phyloP scores from a whole-genome alignment of 2,113 vertebrate genomes.

The Melanostigma gelatinosum region DNA sequence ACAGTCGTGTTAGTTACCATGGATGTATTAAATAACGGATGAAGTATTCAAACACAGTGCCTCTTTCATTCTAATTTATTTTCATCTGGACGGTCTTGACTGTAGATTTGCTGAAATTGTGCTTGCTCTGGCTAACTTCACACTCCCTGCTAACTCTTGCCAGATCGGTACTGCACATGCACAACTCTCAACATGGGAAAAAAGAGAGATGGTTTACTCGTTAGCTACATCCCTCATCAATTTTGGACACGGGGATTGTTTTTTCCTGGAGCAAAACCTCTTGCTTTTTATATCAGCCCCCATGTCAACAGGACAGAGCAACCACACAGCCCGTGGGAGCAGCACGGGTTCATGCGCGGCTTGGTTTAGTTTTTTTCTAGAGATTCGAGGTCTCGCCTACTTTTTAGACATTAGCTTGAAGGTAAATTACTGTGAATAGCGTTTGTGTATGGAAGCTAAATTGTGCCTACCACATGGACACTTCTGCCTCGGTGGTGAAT shows the following conservation, averaged over 20 bases:
- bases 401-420: background rate
- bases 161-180: background rate
- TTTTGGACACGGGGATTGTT: background rate
- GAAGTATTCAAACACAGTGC: constrained; percentile 33
- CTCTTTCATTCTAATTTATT: constrained; percentile 15
- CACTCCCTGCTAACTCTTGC: background rate
- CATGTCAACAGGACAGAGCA: background rate
- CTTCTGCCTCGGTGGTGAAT: background rate
- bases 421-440: background rate
- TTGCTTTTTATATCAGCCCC: background rate
- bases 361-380: background rate
- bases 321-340: background rate
- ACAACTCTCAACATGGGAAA: background rate
- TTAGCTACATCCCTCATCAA: background rate
- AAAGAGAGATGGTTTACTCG: background rate
- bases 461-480: background rate
- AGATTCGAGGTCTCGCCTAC: background rate
- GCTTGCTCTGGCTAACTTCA: background rate
- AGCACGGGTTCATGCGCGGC: background rate
- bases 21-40: constrained; percentile 52
- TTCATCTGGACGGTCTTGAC: background rate
- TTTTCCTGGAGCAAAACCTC: background rate
- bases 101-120: background rate
- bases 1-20: constrained; percentile 49
- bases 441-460: background rate